phyloP scores from a whole-genome alignment of 2,113 vertebrate genomes.

The Mus spicilegus region DNA sequence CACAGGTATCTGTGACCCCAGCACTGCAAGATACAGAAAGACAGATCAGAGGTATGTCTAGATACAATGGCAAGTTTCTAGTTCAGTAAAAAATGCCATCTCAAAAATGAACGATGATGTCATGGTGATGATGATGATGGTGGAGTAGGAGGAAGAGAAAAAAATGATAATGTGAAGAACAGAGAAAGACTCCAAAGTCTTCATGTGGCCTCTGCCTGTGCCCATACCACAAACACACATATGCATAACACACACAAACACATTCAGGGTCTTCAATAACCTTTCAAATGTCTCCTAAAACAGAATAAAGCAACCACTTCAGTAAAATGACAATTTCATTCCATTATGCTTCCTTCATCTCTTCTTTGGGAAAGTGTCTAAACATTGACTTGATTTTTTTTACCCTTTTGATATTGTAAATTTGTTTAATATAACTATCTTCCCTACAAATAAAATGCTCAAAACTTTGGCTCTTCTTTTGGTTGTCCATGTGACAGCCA shows the following conservation, averaged over 20 bases:
- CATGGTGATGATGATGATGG: no score
- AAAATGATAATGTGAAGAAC: not conserved
- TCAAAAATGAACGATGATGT: not conserved
- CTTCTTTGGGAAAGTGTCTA: constrained; percentile 25
- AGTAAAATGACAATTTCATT: constrained; percentile 47
- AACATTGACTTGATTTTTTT: constrained; percentile 38
- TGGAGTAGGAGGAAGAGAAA: no score
- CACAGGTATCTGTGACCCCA: no score
- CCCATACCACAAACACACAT: not conserved
- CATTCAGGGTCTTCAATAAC: constrained; percentile 6
- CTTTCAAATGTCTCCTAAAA: constrained; percentile 51
- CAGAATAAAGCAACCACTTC: constrained; percentile 16
- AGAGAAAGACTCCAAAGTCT: not conserved
- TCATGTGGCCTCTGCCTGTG: not conserved
- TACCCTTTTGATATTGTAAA: constrained; percentile 37
- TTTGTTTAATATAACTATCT: constrained; percentile 24
- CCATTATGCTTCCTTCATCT: constrained; percentile 34
- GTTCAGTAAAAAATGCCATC: not conserved
- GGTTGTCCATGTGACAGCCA: constrained; percentile 36
- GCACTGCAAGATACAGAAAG: not conserved
- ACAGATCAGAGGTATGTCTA: not conserved
- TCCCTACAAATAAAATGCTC: constrained; percentile 17
- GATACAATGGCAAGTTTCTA: not conserved
- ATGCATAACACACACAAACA: not conserved
- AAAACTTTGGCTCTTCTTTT: constrained; percentile 15